phyloP scores from a whole-genome alignment of 2,888 invertebrate genomes.

The Salticus scenicus region DNA sequence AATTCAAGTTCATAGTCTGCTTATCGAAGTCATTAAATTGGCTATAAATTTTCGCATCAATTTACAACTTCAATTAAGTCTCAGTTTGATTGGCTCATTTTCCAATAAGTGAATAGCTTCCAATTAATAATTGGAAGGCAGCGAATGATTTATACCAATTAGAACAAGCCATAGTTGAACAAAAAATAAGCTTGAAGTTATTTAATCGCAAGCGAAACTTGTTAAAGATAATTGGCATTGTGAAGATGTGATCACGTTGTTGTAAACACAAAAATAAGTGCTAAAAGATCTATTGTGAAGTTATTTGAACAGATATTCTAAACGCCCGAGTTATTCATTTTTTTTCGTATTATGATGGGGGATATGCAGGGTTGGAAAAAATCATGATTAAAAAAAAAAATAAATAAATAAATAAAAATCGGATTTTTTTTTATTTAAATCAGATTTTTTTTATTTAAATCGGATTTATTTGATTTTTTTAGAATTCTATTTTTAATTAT shows the following conservation, averaged over 20 bases:
- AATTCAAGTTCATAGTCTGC: too few relatives aligned
- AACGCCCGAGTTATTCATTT: background rate
- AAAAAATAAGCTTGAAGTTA: background rate
- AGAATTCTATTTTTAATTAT: too few relatives aligned
- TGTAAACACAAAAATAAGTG: background rate
- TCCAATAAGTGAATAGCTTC: background rate
- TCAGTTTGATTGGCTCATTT: background rate
- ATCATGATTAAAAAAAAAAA: too few relatives aligned
- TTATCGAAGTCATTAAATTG: too few relatives aligned
- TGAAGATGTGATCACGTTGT: background rate
- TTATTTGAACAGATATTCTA: background rate
- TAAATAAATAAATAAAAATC: too few relatives aligned
- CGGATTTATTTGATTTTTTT: too few relatives aligned
- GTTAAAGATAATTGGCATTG: background rate
- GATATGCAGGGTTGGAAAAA: too few relatives aligned
- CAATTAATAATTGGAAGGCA: background rate
- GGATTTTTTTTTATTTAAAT: too few relatives aligned
- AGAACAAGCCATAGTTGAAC: background rate
- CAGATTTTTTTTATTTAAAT: too few relatives aligned
- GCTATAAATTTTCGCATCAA: too few relatives aligned
- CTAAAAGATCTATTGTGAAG: background rate
- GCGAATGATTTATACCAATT: background rate
- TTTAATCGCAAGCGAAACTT: too few relatives aligned
- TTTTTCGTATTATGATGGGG: too few relatives aligned
- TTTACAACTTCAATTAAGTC: background rate